A percentile compares a stretch with the other conserved stretches of the same genome.
phyloP scores from a whole-genome alignment of 2,888 invertebrate genomes.

The Lomographa bimaculata region DNA sequence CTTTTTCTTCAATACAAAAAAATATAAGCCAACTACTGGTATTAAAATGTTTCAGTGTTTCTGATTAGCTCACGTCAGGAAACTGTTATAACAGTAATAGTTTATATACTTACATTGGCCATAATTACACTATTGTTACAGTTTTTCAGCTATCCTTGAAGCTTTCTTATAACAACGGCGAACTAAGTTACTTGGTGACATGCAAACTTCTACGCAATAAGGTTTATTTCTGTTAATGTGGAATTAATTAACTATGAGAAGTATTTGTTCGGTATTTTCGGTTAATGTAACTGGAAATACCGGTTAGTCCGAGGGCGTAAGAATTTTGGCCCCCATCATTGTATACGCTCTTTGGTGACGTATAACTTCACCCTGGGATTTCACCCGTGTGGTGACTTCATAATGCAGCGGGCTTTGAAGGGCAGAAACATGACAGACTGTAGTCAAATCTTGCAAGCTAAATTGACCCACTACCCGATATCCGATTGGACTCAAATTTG shows the following conservation, averaged over 20 bases:
- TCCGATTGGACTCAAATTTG: too few relatives aligned
- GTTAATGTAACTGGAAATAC: constrained; percentile 17
- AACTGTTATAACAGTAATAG: constrained; percentile 22
- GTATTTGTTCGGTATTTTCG: constrained; percentile 21
- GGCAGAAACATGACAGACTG: too few relatives aligned
- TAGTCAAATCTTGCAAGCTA: too few relatives aligned
- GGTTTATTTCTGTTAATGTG: constrained; percentile 43
- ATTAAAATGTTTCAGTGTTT: constrained; percentile 13
- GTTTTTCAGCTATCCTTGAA: constrained; percentile 34
- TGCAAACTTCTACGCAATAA: constrained; percentile 41
- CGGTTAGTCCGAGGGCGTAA: too few relatives aligned
- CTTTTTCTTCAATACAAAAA: too few relatives aligned
- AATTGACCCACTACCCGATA: too few relatives aligned
- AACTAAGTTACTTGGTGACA: constrained; percentile 29
- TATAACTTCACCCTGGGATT: too few relatives aligned
- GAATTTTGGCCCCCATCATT: too few relatives aligned
- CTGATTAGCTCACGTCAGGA: constrained; percentile 20
- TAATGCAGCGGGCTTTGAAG: too few relatives aligned
- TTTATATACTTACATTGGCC: constrained; percentile 22
- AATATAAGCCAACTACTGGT: too few relatives aligned
- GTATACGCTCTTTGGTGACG: too few relatives aligned
- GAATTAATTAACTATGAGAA: constrained; percentile 35
- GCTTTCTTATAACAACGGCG: constrained; percentile 22
- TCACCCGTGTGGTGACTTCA: too few relatives aligned
- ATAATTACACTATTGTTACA: constrained; percentile 27